Evolutionary conservation across 2,888 invertebrate genomes (phyloP).

Genomic region (Cataglyphis rosenhaueri): DNA sequence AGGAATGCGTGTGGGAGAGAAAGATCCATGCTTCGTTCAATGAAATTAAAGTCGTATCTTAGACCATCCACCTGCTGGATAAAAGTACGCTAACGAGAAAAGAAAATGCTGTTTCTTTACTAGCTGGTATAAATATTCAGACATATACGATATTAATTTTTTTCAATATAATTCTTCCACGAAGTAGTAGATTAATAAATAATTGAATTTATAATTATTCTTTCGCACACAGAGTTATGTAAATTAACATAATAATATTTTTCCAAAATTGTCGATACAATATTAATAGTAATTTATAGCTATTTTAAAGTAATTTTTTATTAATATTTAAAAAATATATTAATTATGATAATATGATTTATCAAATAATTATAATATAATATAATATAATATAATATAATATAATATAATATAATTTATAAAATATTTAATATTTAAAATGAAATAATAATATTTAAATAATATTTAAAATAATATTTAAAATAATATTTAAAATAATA

Average conservation of each 20-base stretch:
- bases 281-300: not conserved
- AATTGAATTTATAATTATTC: conserved; percentile 8
- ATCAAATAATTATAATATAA: no score
- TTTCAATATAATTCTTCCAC: not conserved
- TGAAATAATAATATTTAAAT: no score
- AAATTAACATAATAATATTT: not conserved
- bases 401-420: no score
- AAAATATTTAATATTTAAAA: no score
- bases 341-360: no score
- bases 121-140: conserved; percentile 2
- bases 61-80: not conserved
- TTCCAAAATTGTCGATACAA: not conserved
- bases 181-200: not conserved
- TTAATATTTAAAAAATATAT: no score
- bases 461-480: not conserved
- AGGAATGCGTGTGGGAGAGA: not conserved
- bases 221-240: not conserved
- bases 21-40: not conserved
- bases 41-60: conserved; percentile 44
- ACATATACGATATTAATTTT: not conserved
- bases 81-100: conserved; percentile 23
- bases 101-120: not conserved
- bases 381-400: no score
- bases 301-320: not conserved
- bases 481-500: no score